A percentile compares a stretch with the other conserved stretches of the same genome.
phyloP scores from a whole-genome alignment of 2,888 invertebrate genomes.

The Leucophora obtusa region DNA sequence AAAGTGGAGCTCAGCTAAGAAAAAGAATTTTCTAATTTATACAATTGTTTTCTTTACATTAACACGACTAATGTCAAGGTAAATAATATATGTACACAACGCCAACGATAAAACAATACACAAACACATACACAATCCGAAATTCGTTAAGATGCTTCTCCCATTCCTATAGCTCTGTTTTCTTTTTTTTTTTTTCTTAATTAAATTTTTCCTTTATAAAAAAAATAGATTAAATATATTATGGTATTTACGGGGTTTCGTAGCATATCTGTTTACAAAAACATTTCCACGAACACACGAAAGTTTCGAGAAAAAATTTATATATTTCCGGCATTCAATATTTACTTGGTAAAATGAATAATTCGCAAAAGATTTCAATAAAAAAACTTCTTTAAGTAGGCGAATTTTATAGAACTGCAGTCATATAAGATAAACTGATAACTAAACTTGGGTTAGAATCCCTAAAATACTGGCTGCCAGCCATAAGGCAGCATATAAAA shows the following conservation, averaged over 20 bases:
- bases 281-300: not conserved
- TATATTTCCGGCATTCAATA: not conserved
- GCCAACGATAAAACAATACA: slow-evolving; percentile 61
- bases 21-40: slow-evolving; percentile 44
- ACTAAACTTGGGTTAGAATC: slow-evolving; percentile 67
- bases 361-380: not conserved
- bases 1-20: not conserved
- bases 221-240: not conserved
- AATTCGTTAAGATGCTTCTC: not conserved
- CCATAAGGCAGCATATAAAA: not conserved
- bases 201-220: not conserved
- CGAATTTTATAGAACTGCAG: slow-evolving; percentile 66
- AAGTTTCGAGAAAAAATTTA: slow-evolving; percentile 12
- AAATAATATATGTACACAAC: slow-evolving; percentile 59
- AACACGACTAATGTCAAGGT: slow-evolving; percentile 62
- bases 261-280: not conserved
- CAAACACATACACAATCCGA: not conserved
- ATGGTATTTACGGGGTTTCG: not conserved
- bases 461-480: not conserved
- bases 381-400: slow-evolving; percentile 1
- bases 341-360: not conserved
- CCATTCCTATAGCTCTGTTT: not conserved
- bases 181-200: not conserved
- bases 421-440: slow-evolving; percentile 74
- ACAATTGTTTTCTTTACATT: slow-evolving; percentile 57